phyloP scores from a whole-genome alignment of 1,140 invertebrate species.

The Magallana gigas region DNA sequence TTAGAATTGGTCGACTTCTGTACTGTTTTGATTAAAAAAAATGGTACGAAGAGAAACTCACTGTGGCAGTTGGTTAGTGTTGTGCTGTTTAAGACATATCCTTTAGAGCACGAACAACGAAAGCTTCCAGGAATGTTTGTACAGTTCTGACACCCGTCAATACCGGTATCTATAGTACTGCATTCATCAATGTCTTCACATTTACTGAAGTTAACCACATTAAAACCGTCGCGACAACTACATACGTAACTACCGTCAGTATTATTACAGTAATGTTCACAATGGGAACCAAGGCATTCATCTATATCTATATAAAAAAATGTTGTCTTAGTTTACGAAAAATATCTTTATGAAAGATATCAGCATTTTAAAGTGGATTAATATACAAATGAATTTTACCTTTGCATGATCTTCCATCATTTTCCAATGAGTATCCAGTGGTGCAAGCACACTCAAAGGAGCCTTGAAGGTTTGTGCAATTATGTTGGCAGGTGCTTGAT shows the following conservation, averaged over 20 bases:
- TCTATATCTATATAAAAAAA: slow-evolving; percentile 54
- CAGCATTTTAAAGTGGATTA: no score
- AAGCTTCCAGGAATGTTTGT: slow-evolving; percentile 37
- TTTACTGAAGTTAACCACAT: slow-evolving; percentile 39
- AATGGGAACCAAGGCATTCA: slow-evolving; percentile 62
- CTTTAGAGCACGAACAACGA: slow-evolving; percentile 30
- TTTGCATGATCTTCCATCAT: slow-evolving; percentile 58
- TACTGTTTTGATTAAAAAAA: no score
- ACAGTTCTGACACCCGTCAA: slow-evolving; percentile 25
- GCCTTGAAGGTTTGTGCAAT: slow-evolving; percentile 62
- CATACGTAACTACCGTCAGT: slow-evolving; percentile 65
- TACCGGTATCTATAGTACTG: neutral
- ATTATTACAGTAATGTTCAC: slow-evolving; percentile 70
- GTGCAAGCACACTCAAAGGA: slow-evolving; percentile 60
- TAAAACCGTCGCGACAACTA: slow-evolving; percentile 64
- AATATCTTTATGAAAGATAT: no score
- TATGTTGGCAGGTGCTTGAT: slow-evolving; percentile 31
- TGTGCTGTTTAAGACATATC: neutral
- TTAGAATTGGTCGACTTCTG: no score
- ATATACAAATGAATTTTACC: neutral
- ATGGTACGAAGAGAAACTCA: no score
- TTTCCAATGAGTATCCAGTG: slow-evolving; percentile 58
- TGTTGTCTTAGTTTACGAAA: no score
- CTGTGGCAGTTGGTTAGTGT: no score
- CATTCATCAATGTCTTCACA: slow-evolving; percentile 44